phyloP scores from a whole-genome alignment of 1,140 invertebrate species.

The Nixonia krombeini region DNA sequence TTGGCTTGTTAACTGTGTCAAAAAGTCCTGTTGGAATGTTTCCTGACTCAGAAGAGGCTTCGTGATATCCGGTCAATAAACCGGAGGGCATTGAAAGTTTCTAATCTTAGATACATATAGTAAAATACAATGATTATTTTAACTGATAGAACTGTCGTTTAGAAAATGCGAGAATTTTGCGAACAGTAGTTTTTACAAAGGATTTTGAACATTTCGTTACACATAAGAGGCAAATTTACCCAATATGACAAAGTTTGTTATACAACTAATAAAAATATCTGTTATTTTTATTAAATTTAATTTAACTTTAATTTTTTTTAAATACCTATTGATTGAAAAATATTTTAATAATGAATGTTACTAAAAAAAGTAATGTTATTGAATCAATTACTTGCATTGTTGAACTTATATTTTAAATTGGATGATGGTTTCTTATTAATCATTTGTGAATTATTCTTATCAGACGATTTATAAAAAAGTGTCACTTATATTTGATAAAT shows the following conservation, averaged over 20 bases:
- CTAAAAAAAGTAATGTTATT: no score
- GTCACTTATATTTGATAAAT: no score
- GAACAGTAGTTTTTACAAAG: constrained; percentile 3
- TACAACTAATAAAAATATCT: no score
- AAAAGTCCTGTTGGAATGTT: constrained; percentile 26
- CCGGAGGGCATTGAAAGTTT: constrained; percentile 43
- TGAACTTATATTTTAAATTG: no score
- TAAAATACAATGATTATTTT: constrained; percentile 35
- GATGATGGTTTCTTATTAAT: no score
- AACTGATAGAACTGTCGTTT: constrained; percentile 2
- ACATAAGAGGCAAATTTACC: constrained; percentile 13
- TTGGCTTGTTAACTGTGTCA: constrained; percentile 30
- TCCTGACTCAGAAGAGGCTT: neutral
- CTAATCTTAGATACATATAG: constrained; percentile 33
- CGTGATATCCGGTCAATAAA: constrained; percentile 39
- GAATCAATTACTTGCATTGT: no score
- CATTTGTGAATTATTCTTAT: no score
- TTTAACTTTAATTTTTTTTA: no score
- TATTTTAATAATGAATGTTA: no score
- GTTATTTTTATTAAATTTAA: no score
- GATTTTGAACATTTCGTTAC: neutral
- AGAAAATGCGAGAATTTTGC: neutral
- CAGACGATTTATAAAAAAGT: no score
- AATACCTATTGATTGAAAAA: no score
- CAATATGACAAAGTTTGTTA: constrained; percentile 12